phyloP scores from a whole-genome alignment of 2,113 vertebrate species.

The Clarias macrocephalus region DNA sequence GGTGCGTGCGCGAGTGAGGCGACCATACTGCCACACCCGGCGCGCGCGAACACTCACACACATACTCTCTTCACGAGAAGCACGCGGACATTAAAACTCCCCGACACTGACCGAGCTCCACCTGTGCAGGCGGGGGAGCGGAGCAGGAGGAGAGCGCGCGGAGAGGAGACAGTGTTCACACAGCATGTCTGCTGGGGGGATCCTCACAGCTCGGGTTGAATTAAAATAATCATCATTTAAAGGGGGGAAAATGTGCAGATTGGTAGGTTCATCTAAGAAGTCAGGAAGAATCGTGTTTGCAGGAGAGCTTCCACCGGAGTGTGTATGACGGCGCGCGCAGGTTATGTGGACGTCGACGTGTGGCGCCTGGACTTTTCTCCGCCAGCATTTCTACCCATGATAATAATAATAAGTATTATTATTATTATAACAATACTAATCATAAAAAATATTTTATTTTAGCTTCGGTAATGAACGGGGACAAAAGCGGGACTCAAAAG shows the following conservation, averaged over 20 bases:
- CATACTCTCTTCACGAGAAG: not conserved
- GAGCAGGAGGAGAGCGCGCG: not conserved
- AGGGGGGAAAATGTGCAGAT: not conserved
- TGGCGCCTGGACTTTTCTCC: slow-evolving; percentile 26
- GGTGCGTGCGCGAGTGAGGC: not conserved
- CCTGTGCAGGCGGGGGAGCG: not conserved
- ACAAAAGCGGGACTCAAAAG: slow-evolving; percentile 2
- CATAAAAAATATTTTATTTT: not conserved
- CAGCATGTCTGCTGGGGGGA: slow-evolving; percentile 8
- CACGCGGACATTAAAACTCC: not conserved
- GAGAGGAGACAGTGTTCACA: not conserved
- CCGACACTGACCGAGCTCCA: not conserved
- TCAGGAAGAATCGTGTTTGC: not conserved
- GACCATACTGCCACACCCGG: slow-evolving; percentile 41
- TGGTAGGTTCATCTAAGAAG: not conserved
- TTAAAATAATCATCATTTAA: not conserved
- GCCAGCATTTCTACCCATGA: not conserved
- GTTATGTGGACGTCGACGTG: slow-evolving; percentile 28
- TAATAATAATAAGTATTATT: no score
- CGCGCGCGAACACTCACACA: not conserved
- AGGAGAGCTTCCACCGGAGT: not conserved
- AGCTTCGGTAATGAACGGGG: slow-evolving; percentile 35
- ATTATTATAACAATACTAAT: no score
- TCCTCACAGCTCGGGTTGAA: not conserved
- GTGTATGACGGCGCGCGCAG: slow-evolving; percentile 12